Conservation (phyloP, 2,888 invertebrate genomes). For the Unio delphinus region DNA sequence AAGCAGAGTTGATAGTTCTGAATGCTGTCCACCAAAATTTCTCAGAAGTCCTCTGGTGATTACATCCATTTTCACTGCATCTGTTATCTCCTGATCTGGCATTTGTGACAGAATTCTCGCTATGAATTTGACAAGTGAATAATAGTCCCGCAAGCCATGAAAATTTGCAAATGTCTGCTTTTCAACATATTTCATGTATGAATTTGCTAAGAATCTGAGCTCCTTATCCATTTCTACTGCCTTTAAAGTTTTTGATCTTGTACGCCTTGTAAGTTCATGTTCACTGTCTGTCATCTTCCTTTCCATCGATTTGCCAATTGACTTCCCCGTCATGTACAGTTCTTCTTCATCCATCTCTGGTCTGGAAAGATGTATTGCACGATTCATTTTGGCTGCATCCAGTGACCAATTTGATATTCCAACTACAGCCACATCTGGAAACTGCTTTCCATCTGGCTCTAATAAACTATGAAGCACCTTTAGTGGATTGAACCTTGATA, state of each 20-base stretch:
- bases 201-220: constrained; percentile 16
- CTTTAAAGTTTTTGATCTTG: no score
- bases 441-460: constrained; percentile 39
- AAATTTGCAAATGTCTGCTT: constrained; percentile 35
- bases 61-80: no score
- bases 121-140: constrained; percentile 34
- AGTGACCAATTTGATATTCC: constrained; percentile 57
- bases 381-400: constrained; percentile 62
- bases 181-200: constrained; percentile 18
- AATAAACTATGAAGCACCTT: constrained; percentile 54
- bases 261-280: neutral
- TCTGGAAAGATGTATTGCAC: constrained; percentile 54
- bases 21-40: neutral
- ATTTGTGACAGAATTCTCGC: neutral
- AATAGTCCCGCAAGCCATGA: constrained; percentile 44
- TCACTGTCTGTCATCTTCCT: neutral
- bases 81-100: no score
- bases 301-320: constrained; percentile 39
- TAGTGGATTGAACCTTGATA: constrained; percentile 53
- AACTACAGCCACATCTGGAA: constrained; percentile 51
- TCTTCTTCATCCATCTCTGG: constrained; percentile 51
- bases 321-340: constrained; percentile 41
- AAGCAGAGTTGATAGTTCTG: neutral
- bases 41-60: neutral
- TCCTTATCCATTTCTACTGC: constrained; percentile 7